Percentiles rank a stretch among this genome's conserved stretches.
These are phyloP conservation scores for Leptoclinus maculatus DNA, from an alignment of 2,797 vertebrate genomes.

Conservation along the genomic window DNA sequence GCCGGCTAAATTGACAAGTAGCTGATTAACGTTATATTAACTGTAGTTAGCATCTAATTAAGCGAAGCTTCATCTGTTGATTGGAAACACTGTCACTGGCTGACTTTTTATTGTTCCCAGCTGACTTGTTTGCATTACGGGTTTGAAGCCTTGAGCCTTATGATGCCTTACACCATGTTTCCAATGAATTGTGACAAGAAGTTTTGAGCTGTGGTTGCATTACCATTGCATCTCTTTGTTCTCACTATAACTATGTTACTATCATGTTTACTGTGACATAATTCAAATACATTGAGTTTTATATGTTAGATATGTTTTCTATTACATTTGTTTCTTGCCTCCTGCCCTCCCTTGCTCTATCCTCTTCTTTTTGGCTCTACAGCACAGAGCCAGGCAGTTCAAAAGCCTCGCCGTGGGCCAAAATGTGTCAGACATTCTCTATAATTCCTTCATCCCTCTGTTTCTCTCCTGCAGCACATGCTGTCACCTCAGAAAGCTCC, in stretches of 20 bases:
- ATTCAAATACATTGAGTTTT: neutral
- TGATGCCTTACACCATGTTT: neutral
- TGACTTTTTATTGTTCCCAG: neutral
- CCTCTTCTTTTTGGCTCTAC: constrained; percentile 31
- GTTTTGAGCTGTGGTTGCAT: neutral
- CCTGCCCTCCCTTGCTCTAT: constrained; percentile 15
- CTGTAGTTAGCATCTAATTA: neutral
- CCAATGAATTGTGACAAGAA: neutral
- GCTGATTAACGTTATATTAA: neutral
- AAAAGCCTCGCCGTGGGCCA: constrained; percentile 59
- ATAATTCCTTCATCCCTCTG: constrained; percentile 61
- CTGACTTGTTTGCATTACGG: neutral
- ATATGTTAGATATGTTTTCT: constrained; percentile 1
- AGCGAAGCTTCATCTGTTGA: neutral
- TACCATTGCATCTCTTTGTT: neutral
- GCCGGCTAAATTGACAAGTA: neutral
- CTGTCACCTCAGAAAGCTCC: constrained; percentile 95
- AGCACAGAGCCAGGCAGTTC: constrained; percentile 40
- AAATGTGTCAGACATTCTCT: constrained; percentile 58
- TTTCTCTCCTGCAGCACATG: constrained; percentile 87
- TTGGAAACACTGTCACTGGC: neutral
- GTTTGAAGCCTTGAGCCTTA: too few species aligned
- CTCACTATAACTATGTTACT: neutral
- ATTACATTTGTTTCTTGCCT: neutral
- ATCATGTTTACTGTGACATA: neutral